phyloP scores from a whole-genome alignment of 2,113 vertebrate species.

The Dasyornis broadbenti region DNA sequence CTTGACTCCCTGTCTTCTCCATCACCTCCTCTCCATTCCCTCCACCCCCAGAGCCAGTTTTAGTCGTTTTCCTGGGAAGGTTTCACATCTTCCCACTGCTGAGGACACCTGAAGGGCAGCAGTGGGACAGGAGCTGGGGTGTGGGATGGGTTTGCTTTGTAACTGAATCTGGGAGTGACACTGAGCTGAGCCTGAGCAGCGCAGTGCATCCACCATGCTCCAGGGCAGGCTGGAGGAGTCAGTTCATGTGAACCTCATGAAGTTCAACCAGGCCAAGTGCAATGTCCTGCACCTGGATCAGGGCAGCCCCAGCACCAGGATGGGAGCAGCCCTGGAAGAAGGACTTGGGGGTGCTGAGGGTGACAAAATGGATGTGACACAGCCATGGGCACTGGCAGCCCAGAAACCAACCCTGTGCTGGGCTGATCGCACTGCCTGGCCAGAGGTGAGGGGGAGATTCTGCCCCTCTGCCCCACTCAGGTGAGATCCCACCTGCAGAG shows the following conservation, averaged over 20 bases:
- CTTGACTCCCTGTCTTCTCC: background rate
- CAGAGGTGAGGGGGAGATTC: background rate
- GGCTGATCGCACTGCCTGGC: background rate
- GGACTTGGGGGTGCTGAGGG: background rate
- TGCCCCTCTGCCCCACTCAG: background rate
- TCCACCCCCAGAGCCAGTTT: background rate
- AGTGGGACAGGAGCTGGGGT: background rate
- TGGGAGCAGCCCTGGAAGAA: background rate
- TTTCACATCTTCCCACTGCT: background rate
- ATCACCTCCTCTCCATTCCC: background rate
- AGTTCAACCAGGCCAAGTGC: background rate
- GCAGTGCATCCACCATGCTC: background rate
- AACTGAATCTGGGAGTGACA: background rate
- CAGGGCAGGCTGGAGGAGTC: background rate
- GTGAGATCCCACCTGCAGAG: background rate
- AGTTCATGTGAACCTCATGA: background rate
- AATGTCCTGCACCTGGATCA: background rate
- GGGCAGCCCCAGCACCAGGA: background rate
- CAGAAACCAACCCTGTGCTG: background rate
- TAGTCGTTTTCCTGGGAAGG: background rate
- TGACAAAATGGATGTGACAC: background rate
- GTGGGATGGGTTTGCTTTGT: background rate
- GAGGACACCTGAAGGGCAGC: background rate
- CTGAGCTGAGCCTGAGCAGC: background rate
- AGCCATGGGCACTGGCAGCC: background rate